Percentiles rank a stretch among this genome's conserved stretches.
Evolutionary conservation across 23 tunicate genomes (phyloP).

Genomic region (Trididemnum nubilum): DNA sequence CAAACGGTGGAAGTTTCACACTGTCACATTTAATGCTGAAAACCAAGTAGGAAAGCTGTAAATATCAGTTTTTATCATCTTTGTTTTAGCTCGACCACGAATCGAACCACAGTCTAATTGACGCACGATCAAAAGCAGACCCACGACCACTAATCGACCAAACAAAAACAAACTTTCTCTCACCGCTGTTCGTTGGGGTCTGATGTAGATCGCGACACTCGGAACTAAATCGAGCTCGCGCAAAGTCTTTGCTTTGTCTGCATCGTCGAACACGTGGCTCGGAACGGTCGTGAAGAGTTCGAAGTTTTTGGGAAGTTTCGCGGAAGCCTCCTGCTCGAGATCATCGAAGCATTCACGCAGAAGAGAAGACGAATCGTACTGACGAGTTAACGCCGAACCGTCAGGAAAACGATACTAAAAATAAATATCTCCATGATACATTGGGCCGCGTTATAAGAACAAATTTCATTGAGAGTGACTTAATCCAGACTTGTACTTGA

Average conservation of each 20-base stretch:
- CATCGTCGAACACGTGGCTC: slow-evolving; percentile 20
- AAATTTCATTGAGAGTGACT: neutral
- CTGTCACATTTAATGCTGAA: no score
- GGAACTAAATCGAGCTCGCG: slow-evolving; percentile 42
- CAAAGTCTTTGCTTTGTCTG: slow-evolving; percentile 20
- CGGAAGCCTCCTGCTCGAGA: neutral
- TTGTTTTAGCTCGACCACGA: no score
- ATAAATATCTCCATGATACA: no score
- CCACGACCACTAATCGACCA: no score
- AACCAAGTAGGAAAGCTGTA: no score
- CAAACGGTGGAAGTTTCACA: no score
- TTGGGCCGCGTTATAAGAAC: neutral
- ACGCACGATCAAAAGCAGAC: no score
- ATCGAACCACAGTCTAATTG: no score
- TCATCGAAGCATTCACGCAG: slow-evolving; percentile 32
- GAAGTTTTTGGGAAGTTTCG: slow-evolving; percentile 6
- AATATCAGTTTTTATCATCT: no score
- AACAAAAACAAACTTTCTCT: no score
- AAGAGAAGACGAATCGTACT: slow-evolving; percentile 6
- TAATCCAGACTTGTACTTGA: neutral
- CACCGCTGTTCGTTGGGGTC: slow-evolving; percentile 7
- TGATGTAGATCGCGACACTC: slow-evolving; percentile 30
- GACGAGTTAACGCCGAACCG: slow-evolving; percentile 49
- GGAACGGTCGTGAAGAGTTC: slow-evolving; percentile 41
- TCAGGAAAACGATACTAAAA: slow-evolving; percentile 64